These are phyloP conservation scores for Brachyptera risi DNA, from an alignment of 2,888 invertebrate genomes.

Conservation along the genomic window DNA sequence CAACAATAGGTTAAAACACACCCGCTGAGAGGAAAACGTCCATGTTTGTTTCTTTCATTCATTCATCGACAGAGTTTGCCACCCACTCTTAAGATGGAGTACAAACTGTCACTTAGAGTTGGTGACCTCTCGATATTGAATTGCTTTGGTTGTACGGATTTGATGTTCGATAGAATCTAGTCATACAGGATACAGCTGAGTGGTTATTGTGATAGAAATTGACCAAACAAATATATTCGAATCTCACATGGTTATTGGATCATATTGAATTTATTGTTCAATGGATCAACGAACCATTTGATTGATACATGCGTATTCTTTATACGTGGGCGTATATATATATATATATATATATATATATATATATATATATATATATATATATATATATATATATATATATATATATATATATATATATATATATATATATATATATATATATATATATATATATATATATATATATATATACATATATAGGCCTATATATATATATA, in stretches of 20 bases:
- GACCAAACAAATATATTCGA: no score
- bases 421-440: not conserved
- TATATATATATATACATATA: no score
- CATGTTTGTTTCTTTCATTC: not conserved
- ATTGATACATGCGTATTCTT: no score
- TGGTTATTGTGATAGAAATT: no score
- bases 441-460: no score
- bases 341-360: constrained; percentile 10
- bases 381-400: constrained; percentile 12
- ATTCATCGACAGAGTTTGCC: constrained; percentile 7
- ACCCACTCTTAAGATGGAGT: constrained; percentile 11
- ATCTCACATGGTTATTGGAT: no score
- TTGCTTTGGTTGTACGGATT: no score
- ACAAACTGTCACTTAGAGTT: constrained; percentile 8
- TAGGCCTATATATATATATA: no score
- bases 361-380: constrained; percentile 4
- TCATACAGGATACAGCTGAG: no score
- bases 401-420: constrained; percentile 12
- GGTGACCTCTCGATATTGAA: constrained; percentile 10
- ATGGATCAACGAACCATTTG: no score
- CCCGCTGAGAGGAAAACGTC: not conserved
- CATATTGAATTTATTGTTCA: no score
- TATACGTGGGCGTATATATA: not conserved
- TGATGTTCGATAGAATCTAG: no score
- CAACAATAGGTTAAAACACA: constrained; percentile 11